Conservation (phyloP, 2,888 invertebrate species). For the Eilema sororculum region DNA sequence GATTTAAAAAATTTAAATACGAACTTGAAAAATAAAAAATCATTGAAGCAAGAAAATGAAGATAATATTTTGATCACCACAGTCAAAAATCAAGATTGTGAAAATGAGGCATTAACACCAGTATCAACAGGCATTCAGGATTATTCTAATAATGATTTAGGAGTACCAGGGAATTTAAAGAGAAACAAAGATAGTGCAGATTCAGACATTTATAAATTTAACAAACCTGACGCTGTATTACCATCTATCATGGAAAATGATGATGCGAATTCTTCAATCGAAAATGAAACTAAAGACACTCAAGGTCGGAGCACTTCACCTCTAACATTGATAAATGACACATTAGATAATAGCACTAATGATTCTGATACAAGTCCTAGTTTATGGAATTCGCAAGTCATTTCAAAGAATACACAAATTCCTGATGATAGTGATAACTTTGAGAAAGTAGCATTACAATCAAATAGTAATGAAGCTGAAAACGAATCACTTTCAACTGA, state of each 20-base stretch:
- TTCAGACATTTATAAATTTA: neutral
- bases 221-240: neutral
- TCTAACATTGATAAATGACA: neutral
- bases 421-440: neutral
- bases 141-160: neutral
- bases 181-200: constrained; percentile 17
- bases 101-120: constrained; percentile 23
- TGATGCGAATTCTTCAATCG: neutral
- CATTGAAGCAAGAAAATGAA: neutral
- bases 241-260: neutral
- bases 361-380: constrained; percentile 7
- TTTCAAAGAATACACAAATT: neutral
- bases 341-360: neutral
- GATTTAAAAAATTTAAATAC: constrained; percentile 47
- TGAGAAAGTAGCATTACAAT: neutral
- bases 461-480: neutral
- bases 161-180: neutral
- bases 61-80: neutral
- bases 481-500: neutral
- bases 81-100: constrained; percentile 20
- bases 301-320: neutral
- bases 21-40: constrained; percentile 9
- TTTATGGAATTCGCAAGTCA: neutral
- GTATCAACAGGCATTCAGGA: constrained; percentile 23
- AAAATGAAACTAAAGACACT: neutral